These are phyloP conservation scores for Leptonema lineaticorne DNA, from an alignment of 1,140 invertebrate genomes.

Conservation along the genomic window DNA sequence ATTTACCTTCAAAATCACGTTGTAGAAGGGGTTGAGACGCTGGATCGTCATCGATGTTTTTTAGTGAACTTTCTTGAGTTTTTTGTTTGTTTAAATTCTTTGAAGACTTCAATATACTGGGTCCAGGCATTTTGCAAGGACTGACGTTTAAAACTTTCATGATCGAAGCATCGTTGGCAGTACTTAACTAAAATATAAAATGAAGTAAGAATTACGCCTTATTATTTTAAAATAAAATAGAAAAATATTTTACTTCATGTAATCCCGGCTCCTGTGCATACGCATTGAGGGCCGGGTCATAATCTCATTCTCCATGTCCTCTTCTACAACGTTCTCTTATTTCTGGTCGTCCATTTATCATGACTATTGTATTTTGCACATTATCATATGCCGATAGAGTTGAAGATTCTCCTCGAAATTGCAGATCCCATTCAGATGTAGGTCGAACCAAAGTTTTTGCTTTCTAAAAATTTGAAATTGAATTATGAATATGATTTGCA, in stretches of 20 bases:
- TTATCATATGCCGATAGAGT: slow-evolving; percentile 50
- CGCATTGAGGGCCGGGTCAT: slow-evolving; percentile 46
- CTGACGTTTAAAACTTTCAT: slow-evolving; percentile 48
- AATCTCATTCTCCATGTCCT: slow-evolving; percentile 49
- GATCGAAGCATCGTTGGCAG: slow-evolving; percentile 47
- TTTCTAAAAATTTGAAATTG: slow-evolving; percentile 48
- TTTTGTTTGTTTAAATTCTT: slow-evolving; percentile 51
- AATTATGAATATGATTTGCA: slow-evolving; percentile 3
- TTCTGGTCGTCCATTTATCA: slow-evolving; percentile 63
- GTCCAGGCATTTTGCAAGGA: slow-evolving; percentile 48
- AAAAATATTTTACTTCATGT: slow-evolving; percentile 29
- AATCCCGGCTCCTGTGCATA: slow-evolving; percentile 37
- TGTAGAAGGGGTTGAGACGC: slow-evolving; percentile 52
- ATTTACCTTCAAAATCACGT: slow-evolving; percentile 46
- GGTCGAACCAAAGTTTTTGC: slow-evolving; percentile 61
- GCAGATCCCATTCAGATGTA: slow-evolving; percentile 66
- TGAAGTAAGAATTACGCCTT: not conserved
- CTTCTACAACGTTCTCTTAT: slow-evolving; percentile 49
- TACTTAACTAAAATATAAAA: slow-evolving; percentile 45
- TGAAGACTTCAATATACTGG: slow-evolving; percentile 50
- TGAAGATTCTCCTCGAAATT: slow-evolving; percentile 45
- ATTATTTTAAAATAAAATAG: not conserved
- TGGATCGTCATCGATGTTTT: slow-evolving; percentile 51
- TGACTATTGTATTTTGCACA: slow-evolving; percentile 57
- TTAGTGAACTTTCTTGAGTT: slow-evolving; percentile 47